Percentiles rank a stretch among this genome's conserved stretches.
phyloP scores from a whole-genome alignment of 2,113 vertebrate species.

The Peromyscus leucopus region DNA sequence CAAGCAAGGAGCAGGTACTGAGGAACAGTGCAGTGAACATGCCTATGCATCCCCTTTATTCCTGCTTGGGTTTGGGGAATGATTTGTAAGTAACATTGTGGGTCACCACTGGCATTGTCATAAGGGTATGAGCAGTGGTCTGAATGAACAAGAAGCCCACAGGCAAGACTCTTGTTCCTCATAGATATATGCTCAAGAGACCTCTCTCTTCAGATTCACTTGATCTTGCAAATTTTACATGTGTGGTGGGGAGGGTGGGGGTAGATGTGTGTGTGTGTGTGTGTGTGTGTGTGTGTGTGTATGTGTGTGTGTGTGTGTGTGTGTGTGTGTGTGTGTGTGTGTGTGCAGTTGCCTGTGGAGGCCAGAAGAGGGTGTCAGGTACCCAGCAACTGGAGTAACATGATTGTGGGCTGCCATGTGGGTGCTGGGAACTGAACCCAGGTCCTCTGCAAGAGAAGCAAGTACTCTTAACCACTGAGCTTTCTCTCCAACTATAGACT shows the following conservation, averaged over 20 bases:
- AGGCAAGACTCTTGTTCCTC: not conserved
- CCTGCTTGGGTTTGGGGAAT: not conserved
- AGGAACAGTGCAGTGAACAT: accelerated
- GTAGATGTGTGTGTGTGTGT: too few species aligned
- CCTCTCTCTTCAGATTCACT: accelerated
- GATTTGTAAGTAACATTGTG: not conserved
- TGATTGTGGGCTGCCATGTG: not conserved
- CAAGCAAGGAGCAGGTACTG: not conserved
- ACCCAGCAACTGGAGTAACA: not conserved
- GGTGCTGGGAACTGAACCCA: not conserved
- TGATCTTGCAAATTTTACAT: not conserved
- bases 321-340: too few species aligned
- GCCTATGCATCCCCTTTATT: accelerated
- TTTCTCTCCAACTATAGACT: not conserved
- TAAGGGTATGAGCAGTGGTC: accelerated
- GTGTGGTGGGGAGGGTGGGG: too few species aligned
- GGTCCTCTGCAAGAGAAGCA: not conserved
- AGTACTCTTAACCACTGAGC: not conserved
- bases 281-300: too few species aligned
- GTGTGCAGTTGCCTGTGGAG: not conserved
- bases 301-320: not conserved
- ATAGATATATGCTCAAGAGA: not conserved
- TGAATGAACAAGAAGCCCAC: not conserved
- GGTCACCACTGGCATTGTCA: too few species aligned
- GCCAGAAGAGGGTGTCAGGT: not conserved